Percentiles rank a stretch among this genome's conserved stretches.
phyloP scores from a whole-genome alignment of 2,113 vertebrate species.

The Scartelaos histophorus region DNA sequence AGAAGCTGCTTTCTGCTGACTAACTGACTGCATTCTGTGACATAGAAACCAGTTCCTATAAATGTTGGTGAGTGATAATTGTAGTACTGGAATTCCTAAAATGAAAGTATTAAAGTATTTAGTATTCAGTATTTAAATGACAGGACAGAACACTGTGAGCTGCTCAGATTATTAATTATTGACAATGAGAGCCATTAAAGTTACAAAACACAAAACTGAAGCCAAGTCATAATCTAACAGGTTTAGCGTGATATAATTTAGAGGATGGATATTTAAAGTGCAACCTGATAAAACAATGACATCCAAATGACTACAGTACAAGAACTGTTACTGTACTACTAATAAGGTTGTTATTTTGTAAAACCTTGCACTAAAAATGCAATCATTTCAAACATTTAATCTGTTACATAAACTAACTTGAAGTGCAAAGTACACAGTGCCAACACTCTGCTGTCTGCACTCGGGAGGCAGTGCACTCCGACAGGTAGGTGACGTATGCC shows the following conservation, averaged over 20 bases:
- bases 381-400: background rate
- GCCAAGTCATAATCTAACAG: background rate
- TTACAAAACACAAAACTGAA: background rate
- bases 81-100: constrained; percentile 16
- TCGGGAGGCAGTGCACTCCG: constrained; percentile 27
- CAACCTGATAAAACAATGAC: background rate
- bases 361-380: background rate
- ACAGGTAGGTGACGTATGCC: constrained; percentile 53
- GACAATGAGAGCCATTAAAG: background rate
- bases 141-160: background rate
- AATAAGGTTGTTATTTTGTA: too few species aligned
- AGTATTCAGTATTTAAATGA: background rate
- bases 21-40: constrained; percentile 14
- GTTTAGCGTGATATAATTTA: background rate
- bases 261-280: background rate
- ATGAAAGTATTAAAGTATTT: background rate
- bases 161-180: constrained; percentile 13
- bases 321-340: background rate
- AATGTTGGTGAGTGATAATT: constrained; percentile 4
- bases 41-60: constrained; percentile 15
- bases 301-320: too few species aligned
- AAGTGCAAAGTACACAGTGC: background rate
- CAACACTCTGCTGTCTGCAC: background rate
- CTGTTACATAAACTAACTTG: background rate
- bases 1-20: constrained; percentile 32